Conservation (phyloP, 2,797 vertebrate species). For the Syncerus caffer region DNA sequence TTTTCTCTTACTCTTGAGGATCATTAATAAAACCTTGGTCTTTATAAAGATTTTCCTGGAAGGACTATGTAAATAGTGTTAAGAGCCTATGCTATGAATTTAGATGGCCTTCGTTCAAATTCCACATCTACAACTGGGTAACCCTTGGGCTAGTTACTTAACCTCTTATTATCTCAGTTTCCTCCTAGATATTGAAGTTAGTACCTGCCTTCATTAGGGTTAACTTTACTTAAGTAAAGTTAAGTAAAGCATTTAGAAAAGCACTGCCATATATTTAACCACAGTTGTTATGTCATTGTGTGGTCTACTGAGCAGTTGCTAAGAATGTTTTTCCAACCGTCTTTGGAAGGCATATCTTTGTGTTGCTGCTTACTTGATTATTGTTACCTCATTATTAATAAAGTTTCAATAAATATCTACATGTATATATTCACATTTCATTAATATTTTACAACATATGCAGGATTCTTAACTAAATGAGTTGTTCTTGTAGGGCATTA, state of each 20-base stretch:
- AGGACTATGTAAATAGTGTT: neutral
- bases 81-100: constrained; percentile 4
- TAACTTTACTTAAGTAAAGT: neutral
- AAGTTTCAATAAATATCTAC: constrained; percentile 14
- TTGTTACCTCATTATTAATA: constrained; percentile 17
- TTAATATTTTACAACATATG: constrained; percentile 34
- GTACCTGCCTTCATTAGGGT: neutral
- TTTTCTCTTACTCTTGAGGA: constrained; percentile 18
- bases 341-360: constrained; percentile 45
- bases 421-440: neutral
- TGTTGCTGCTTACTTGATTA: constrained; percentile 12
- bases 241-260: constrained; percentile 28
- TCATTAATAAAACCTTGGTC: constrained; percentile 12
- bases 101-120: constrained; percentile 45
- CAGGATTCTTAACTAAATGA: constrained; percentile 10
- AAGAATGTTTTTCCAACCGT: neutral
- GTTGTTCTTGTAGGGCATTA: neutral
- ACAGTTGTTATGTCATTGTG: neutral
- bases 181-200: neutral
- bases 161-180: constrained; percentile 41
- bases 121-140: neutral
- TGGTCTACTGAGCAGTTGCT: neutral
- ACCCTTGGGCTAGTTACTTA: constrained; percentile 8
- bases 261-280: neutral
- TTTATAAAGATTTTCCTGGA: constrained; percentile 2